Base-by-base conservation (phyloP, 1,140 invertebrate genomes). In the Diachasma alloeum region DNA sequence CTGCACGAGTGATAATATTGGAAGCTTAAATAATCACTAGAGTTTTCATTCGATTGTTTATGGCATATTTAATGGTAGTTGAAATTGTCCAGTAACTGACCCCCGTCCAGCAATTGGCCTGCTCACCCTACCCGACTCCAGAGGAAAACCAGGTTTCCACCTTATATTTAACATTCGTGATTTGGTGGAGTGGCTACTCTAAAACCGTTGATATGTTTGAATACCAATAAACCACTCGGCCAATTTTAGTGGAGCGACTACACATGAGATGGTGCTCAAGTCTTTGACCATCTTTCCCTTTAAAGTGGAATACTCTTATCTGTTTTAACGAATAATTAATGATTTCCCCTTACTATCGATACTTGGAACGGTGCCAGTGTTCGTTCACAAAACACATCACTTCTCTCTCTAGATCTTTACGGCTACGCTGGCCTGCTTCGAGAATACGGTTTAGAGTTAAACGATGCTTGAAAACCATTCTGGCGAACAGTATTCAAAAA, bases 391-490 rank as follows among this genome's bases (percentile, higher is more conserved):
- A 75, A 75, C 74, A 75, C 66, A 70, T 75, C 44, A 75, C 66
- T 68, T 68, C 36, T 68, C 73, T 56, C 26, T n/a, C 48, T 19
- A 17, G 44, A 44, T 53, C 74, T 67, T 69, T 70, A 44, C 56
- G 24, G 24, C 24, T 17, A 17, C 22, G 17, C 42, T 31, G n/a
- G 48, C 44, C 67, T 26, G 48, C 31, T 6, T 36, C 36, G 3
- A n/a, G 46, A 44, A 75, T 46, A 70, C 42, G 68, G 36, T 17
- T 26, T 17, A 1, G 17, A 75, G 74, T 75, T 75, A 75, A 75
- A 75, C 74, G 74, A 75, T 46, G 74, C 74, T 75, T 70, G 74
- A 42, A 75, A 75, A 56, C 66, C 66, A 22, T 63, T 63, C 59
- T 63, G 59, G 19, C 67, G 17, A n/a, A 39, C 5, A 19, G 31